Percentiles rank a stretch among this genome's conserved stretches.
Conservation (phyloP, 2,113 vertebrate genomes). For the Chaetodon auriga region DNA sequence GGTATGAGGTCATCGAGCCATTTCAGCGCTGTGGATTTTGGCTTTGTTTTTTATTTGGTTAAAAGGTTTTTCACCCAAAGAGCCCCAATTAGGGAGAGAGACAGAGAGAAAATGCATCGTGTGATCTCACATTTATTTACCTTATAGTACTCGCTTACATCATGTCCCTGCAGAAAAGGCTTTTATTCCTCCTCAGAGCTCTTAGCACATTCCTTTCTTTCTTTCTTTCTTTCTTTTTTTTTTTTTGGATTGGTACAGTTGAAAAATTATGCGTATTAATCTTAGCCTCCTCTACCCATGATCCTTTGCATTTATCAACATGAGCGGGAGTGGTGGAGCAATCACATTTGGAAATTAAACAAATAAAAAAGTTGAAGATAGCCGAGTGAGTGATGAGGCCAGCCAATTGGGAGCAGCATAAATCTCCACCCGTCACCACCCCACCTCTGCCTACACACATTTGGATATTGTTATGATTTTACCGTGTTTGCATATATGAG, state of each 20-base stretch:
- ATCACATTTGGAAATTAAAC: slow-evolving; percentile 81
- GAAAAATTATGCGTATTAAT: slow-evolving; percentile 74
- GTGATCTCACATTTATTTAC: slow-evolving; percentile 39
- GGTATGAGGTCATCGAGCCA: slow-evolving; percentile 31
- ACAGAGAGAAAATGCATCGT: slow-evolving; percentile 19
- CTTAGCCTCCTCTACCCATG: slow-evolving; percentile 64
- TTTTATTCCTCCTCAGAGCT: slow-evolving; percentile 60
- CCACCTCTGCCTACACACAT: slow-evolving; percentile 61
- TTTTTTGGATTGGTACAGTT: slow-evolving; percentile 55
- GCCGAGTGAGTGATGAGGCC: slow-evolving; percentile 78
- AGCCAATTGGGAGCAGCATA: slow-evolving; percentile 64
- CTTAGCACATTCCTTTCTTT: slow-evolving; percentile 52
- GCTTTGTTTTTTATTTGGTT: slow-evolving; percentile 51
- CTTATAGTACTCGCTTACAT: slow-evolving; percentile 41
- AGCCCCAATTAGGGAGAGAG: slow-evolving; percentile 30
- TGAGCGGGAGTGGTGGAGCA: slow-evolving; percentile 63
- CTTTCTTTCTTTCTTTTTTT: neutral
- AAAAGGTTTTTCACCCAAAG: slow-evolving; percentile 52
- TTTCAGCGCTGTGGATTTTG: slow-evolving; percentile 18
- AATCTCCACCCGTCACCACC: slow-evolving; percentile 65
- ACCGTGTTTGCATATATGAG: slow-evolving; percentile 78
- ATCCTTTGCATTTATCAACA: slow-evolving; percentile 76
- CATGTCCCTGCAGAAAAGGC: slow-evolving; percentile 40
- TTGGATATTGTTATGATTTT: slow-evolving; percentile 80
- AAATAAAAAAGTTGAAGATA: slow-evolving; percentile 78